Evolutionary conservation across 1,140 invertebrate genomes (phyloP).

Genomic region (Coenobita brevimanus): DNA sequence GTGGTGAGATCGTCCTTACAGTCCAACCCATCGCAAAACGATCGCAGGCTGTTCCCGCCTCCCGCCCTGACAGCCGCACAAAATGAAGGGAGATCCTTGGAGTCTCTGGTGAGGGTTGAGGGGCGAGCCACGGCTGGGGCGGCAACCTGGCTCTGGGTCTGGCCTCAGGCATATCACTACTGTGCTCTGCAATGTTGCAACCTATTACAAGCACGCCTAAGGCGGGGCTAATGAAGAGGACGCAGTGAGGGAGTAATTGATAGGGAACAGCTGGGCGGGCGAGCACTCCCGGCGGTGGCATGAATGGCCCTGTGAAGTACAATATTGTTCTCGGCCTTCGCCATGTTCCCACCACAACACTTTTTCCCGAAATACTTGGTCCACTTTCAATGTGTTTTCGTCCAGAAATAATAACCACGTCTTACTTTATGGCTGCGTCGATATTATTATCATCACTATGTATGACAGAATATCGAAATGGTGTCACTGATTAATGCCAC

Average conservation of each 20-base stretch:
- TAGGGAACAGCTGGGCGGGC: constrained; percentile 27
- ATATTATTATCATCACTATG: not conserved
- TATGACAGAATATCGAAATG: no score
- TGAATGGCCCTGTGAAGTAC: constrained; percentile 61
- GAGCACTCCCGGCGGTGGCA: constrained; percentile 24
- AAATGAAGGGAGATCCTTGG: constrained; percentile 46
- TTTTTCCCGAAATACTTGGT: constrained; percentile 48
- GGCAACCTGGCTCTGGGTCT: no score
- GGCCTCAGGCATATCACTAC: no score
- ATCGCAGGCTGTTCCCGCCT: constrained; percentile 56
- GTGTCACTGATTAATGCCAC: no score
- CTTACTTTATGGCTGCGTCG: no score
- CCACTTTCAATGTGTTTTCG: not conserved
- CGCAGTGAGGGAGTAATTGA: not conserved
- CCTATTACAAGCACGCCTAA: no score
- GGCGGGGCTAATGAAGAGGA: constrained; percentile 21
- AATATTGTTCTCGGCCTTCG: constrained; percentile 53
- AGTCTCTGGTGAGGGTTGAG: no score
- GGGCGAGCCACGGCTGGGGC: no score
- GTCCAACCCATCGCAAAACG: constrained; percentile 49
- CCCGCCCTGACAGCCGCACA: constrained; percentile 36
- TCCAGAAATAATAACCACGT: no score
- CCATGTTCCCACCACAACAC: not conserved
- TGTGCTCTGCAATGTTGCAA: no score
- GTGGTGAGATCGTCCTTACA: constrained; percentile 2